These are phyloP conservation scores for Portevinia maculata DNA, from an alignment of 2,888 invertebrate genomes.

Conservation along the genomic window DNA sequence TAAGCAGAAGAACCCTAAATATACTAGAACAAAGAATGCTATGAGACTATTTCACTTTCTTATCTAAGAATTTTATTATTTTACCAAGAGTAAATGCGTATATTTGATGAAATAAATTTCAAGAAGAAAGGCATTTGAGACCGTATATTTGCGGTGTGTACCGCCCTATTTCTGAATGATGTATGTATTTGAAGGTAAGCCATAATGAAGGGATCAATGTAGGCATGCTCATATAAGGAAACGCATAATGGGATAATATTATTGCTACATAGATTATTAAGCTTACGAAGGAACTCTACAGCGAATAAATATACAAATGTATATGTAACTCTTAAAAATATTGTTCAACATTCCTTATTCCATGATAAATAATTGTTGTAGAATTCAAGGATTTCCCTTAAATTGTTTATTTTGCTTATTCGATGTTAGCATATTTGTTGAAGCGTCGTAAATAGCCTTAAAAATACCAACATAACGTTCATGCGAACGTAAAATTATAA, in stretches of 20 bases:
- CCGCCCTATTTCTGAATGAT: neutral
- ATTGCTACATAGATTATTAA: neutral
- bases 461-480: conserved; percentile 6
- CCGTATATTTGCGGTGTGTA: neutral
- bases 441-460: conserved; percentile 50
- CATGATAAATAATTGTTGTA: conserved; percentile 33
- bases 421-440: conserved; percentile 55
- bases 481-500: too few relatives aligned
- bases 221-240: conserved; percentile 16
- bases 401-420: conserved; percentile 48
- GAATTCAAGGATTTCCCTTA: conserved; percentile 41
- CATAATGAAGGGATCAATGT: conserved; percentile 30
- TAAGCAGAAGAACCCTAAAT: conserved; percentile 37
- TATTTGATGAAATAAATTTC: conserved; percentile 56
- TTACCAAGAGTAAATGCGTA: conserved; percentile 33
- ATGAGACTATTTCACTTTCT: conserved; percentile 33
- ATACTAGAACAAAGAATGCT: conserved; percentile 25
- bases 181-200: neutral
- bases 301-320: neutral
- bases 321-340: conserved; percentile 14
- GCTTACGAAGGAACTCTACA: neutral
- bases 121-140: conserved; percentile 35
- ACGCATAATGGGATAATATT: conserved; percentile 4
- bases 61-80: conserved; percentile 20
- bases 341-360: conserved; percentile 22